Conservation (phyloP, 2,113 vertebrate species). For the Phalacrocorax carbo region DNA sequence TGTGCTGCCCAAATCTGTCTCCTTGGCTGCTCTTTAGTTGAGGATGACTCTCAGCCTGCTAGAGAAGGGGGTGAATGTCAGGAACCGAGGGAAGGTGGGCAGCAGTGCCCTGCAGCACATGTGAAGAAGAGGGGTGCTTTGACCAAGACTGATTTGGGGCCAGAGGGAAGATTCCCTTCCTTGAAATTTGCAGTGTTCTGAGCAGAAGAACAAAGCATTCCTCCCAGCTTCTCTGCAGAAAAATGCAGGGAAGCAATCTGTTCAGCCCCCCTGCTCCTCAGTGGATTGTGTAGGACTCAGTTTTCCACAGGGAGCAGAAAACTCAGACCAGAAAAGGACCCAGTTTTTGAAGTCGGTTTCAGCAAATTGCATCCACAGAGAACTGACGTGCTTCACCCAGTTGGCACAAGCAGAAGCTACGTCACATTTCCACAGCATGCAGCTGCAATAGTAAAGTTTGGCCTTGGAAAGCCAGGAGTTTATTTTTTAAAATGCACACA, state of each 20-base stretch:
- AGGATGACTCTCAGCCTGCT: neutral
- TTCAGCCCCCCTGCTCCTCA: neutral
- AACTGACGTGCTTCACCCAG: neutral
- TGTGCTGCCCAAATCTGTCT: neutral
- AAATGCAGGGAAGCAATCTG: neutral
- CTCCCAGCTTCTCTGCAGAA: neutral
- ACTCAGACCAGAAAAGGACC: neutral
- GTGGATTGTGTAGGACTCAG: neutral
- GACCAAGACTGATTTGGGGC: neutral
- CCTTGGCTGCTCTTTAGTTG: neutral
- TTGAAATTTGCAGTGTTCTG: neutral
- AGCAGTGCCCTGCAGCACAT: neutral
- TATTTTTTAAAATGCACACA: neutral
- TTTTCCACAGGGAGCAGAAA: neutral
- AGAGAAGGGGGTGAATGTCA: neutral
- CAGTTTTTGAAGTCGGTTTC: neutral
- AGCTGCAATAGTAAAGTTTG: neutral
- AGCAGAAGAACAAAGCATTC: neutral
- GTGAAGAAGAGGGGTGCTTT: neutral
- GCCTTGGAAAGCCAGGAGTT: rapidly evolving
- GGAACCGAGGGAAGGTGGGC: neutral
- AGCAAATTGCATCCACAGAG: neutral
- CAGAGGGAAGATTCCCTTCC: neutral
- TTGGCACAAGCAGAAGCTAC: neutral
- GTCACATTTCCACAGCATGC: neutral